Evolutionary conservation across 1,140 invertebrate species (phyloP).

Genomic region (Drosophila triauraria): DNA sequence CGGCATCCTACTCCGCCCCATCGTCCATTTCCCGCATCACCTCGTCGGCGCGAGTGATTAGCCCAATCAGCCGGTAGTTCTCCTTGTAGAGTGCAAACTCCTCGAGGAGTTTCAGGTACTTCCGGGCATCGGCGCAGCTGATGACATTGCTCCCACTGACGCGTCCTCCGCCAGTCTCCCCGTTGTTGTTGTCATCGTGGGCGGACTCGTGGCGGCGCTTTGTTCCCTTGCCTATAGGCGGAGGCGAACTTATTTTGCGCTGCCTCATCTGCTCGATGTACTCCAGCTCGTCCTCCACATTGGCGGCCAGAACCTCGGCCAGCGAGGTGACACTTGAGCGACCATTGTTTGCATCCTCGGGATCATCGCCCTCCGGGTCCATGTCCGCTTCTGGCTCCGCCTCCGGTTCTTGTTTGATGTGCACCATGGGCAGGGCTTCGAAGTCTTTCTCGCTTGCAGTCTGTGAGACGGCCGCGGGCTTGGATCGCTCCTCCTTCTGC

Average conservation of each 20-base stretch:
- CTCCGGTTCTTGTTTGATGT: slow-evolving; percentile 35
- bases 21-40: slow-evolving; percentile 76
- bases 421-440: not conserved
- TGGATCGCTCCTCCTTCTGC: not conserved
- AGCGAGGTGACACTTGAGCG: slow-evolving; percentile 71
- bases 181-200: slow-evolving; percentile 69
- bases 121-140: slow-evolving; percentile 71
- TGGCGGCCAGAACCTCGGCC: slow-evolving; percentile 68
- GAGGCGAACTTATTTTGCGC: slow-evolving; percentile 27
- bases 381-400: slow-evolving; percentile 1
- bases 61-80: slow-evolving; percentile 75
- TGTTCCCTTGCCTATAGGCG: slow-evolving; percentile 13
- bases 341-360: slow-evolving; percentile 60
- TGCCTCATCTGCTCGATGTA: slow-evolving; percentile 72
- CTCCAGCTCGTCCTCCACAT: slow-evolving; percentile 67
- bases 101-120: slow-evolving; percentile 78
- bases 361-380: slow-evolving; percentile 33
- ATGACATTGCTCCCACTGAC: slow-evolving; percentile 40
- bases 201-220: slow-evolving; percentile 49
- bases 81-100: slow-evolving; percentile 77
- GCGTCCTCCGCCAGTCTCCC: slow-evolving; percentile 1
- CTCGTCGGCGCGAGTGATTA: slow-evolving; percentile 78
- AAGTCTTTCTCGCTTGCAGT: not conserved
- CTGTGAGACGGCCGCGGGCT: not conserved
- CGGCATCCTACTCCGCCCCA: slow-evolving; percentile 28